phyloP scores from a whole-genome alignment of 2,113 vertebrate species.

The Cynoglossus semilaevis region DNA sequence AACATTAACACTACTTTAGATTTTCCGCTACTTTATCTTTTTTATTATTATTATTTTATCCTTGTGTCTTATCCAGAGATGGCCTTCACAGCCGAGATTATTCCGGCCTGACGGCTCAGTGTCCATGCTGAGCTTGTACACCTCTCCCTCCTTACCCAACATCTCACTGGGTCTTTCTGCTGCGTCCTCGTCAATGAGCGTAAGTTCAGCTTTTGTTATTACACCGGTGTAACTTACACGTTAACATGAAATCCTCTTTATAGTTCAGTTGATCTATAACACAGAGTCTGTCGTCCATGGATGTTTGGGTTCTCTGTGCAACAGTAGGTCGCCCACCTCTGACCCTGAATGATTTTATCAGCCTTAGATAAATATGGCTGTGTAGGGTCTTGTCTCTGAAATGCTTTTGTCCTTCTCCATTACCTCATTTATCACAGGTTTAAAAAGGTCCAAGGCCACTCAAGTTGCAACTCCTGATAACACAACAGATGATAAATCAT shows the following conservation, averaged over 20 bases:
- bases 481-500: conserved; percentile 61
- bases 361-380: conserved; percentile 75
- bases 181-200: conserved; percentile 83
- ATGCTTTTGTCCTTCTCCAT: conserved; percentile 64
- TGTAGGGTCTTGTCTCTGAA: conserved; percentile 71
- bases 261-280: conserved; percentile 10
- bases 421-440: conserved; percentile 75
- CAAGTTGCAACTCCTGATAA: conserved; percentile 66
- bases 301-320: conserved; percentile 48
- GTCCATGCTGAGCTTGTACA: conserved; percentile 92
- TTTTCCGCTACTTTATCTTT: conserved; percentile 44
- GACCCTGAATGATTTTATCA: conserved; percentile 72
- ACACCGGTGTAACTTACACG: conserved; percentile 11
- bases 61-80: conserved; percentile 77
- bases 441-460: conserved; percentile 68
- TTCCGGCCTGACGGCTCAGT: conserved; percentile 89
- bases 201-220: conserved; percentile 75
- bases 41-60: conserved; percentile 12
- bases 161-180: conserved; percentile 92
- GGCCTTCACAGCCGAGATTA: conserved; percentile 89
- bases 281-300: conserved; percentile 38
- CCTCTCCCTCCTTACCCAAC: conserved; percentile 95
- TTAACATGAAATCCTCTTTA: conserved; percentile 20
- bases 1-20: conserved; percentile 13
- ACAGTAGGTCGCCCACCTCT: conserved; percentile 63